Base-by-base conservation (phyloP, 1,140 invertebrate genomes). In the Heliconius melpomene region DNA sequence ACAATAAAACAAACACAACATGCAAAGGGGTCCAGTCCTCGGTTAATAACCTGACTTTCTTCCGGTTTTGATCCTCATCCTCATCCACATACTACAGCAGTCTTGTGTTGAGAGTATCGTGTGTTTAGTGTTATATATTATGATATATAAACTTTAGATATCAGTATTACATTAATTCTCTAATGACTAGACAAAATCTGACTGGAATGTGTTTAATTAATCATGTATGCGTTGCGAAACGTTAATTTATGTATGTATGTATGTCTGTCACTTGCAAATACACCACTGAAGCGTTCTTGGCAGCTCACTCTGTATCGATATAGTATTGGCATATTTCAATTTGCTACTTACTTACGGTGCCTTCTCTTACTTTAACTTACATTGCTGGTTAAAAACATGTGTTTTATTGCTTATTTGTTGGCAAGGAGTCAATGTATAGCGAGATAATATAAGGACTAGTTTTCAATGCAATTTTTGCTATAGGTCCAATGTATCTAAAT, bases 261-360 rank as follows among this genome's bases (percentile, higher is more conserved):
- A 78, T 60, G 77, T 74, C 77, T 73, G 72, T 73, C 72, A 78
- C 71, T 78, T 78, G 77, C 72, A 78, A 73, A 78, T 78, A 78
- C 32, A 78, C 29, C 72, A 57, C 50, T 18, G 50, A 54, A 52
- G 29, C 72, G 77, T 57, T 78, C 77, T 78, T 57, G 77, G 77
- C 77, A 73, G 77, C 32, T 78, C 26, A 16, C 26, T 66, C 74
- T 23, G 74, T 75, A 66, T 9, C 26, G 46, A 74, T 52, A 60
- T 75, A 32, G 54, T 66, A 66, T 66, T 38, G 74, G 74, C 13
- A 26, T 60, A 75, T 60, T 75, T 38, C n/a, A 66, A 38, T 23
- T 54, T 60, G 20, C 23, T 26, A 38, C 38, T 66, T 40, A 38
- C 9, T 32, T 57, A 16, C 2, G 52, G 29, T 16, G 26, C 7